Evolutionary conservation across 2,888 invertebrate genomes (phyloP), one percentile per base, ranked within the genome.

Genomic region (Mythimna albipuncta): DNA sequence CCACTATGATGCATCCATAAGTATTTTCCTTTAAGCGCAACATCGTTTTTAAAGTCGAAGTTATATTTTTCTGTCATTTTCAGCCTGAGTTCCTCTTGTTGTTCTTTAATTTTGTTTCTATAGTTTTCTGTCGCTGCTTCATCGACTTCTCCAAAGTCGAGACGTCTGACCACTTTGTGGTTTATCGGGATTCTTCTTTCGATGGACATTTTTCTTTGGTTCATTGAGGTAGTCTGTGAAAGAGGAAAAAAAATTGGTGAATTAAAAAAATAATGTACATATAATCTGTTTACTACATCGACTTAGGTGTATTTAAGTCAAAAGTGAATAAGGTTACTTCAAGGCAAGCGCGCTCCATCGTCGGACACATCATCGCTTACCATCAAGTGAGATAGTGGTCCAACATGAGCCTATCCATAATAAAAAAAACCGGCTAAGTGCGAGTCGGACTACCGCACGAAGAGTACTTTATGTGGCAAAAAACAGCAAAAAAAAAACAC

Each of bases 21-120:
- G 84, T 94, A 97, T 9, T 88, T 89, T 1, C 97, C 97, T 64
- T 89, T 86, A 52, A 93, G 69, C 5, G 94, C 90, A 1, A 90
- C 85, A 75, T 97, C 97, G 2, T 95, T 96, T 72, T 91, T 91
- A 69, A 97, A 96, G 88, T 97, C 97, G 64, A 97, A 97, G 83
- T 97, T 97, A 95, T 96, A 97, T 77, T 93, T 94, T 21, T 89
- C 83, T 54, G 88, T 92, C 13, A 94, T 95, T 84, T 93, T 89
- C 7, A 86, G 75, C 6, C 73, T 80, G 2, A 93, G 91, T 21
- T 75, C 85, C 0, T 77, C 80, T 16, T 86, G 75, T 1, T 87
- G 81, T 76, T 95, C 94, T 84, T 92, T 90, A 16, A 92, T 83
- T 7, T 84, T 80, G 64, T 95, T 94, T 0, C 89, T 73, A 38